phyloP scores from a whole-genome alignment of 2,113 vertebrate species.

The Engraulis encrasicolus region DNA sequence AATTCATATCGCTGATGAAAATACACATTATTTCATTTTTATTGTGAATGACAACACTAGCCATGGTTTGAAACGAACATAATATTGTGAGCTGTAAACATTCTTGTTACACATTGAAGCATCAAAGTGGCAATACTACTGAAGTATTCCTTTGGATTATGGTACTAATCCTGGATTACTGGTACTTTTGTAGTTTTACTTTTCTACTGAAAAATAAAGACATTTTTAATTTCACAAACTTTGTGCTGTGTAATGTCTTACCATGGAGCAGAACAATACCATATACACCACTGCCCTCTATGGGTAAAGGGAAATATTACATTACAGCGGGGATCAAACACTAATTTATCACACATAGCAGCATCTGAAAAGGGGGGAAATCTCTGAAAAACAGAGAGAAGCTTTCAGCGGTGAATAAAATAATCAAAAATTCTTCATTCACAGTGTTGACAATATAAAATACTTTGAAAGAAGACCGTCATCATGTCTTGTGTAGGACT shows the following conservation, averaged over 20 bases:
- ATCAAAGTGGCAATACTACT: not conserved
- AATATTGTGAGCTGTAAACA: not conserved
- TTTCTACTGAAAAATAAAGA: conserved; percentile 20
- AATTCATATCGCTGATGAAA: not conserved
- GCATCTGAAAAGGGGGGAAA: too few species aligned
- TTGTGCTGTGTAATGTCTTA: not conserved
- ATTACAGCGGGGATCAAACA: too few species aligned
- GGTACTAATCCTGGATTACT: conserved; percentile 24
- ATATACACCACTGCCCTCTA: not conserved
- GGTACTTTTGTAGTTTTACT: not conserved
- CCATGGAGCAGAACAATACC: not conserved
- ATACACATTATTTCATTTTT: not conserved
- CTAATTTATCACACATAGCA: too few species aligned
- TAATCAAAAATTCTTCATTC: too few species aligned
- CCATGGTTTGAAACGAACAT: not conserved
- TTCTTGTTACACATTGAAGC: not conserved
- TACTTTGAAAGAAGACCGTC: too few species aligned
- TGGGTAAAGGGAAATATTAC: not conserved
- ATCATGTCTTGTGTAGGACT: not conserved
- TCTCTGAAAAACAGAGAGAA: too few species aligned
- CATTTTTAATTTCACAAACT: not conserved
- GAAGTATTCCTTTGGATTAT: not conserved
- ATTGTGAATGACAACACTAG: not conserved
- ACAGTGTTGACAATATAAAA: too few species aligned
- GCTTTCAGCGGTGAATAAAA: too few species aligned